A percentile compares a stretch with the other conserved stretches of the same genome.
Conservation (phyloP, 2,797 vertebrate genomes). For the Pipistrellus pygmaeus region DNA sequence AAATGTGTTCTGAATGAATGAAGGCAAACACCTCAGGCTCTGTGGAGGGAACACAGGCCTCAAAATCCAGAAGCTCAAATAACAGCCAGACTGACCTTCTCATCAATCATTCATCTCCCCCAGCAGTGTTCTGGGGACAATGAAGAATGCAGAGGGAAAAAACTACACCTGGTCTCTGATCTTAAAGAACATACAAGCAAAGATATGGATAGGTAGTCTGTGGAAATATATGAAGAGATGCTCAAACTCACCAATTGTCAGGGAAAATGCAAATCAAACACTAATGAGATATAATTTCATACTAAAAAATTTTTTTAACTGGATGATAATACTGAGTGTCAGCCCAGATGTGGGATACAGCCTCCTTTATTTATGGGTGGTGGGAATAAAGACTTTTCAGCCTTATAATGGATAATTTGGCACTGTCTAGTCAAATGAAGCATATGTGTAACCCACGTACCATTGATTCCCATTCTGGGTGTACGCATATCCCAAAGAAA, state of each 20-base stretch:
- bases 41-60: not conserved
- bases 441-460: not conserved
- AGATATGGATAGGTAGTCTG: not conserved
- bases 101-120: conserved; percentile 55
- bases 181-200: not conserved
- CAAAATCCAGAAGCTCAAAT: conserved; percentile 60
- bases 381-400: not conserved
- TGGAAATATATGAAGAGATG: not conserved
- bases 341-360: not conserved
- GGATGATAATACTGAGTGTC: not conserved
- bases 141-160: conserved; percentile 42
- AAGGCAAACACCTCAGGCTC: conserved; percentile 47
- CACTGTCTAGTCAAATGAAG: not conserved
- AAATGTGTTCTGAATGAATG: conserved; percentile 63
- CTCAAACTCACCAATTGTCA: not conserved
- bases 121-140: not conserved
- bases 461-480: not conserved
- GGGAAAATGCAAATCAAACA: conserved; percentile 45
- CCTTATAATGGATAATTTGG: not conserved
- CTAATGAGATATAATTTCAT: not conserved
- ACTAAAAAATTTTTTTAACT: not conserved
- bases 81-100: conserved; percentile 51
- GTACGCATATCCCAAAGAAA: conserved; percentile 20
- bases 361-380: not conserved
- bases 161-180: not conserved